Evolutionary conservation across 2,113 vertebrate species (phyloP).

Genomic region (Albula glossodonta): DNA sequence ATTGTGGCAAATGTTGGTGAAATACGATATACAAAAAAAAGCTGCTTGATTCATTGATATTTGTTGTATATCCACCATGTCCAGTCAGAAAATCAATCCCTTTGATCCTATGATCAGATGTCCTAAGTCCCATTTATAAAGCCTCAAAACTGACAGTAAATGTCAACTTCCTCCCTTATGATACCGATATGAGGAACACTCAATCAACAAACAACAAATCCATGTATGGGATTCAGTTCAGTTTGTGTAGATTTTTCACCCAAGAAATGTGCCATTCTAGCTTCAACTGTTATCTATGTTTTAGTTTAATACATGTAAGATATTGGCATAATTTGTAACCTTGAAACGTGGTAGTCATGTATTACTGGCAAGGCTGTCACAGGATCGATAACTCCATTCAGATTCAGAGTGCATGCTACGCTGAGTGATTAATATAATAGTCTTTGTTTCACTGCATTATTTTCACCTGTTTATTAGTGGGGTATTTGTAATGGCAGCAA

Average conservation of each 20-base stretch:
- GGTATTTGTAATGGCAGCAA: not conserved
- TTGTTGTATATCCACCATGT: not conserved
- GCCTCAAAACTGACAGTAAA: constrained; percentile 47
- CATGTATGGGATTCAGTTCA: not conserved
- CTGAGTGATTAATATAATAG: not conserved
- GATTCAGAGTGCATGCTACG: not conserved
- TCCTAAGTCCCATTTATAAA: constrained; percentile 39
- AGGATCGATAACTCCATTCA: not conserved
- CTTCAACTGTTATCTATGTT: not conserved
- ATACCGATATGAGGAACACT: not conserved
- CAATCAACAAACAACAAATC: too few species aligned
- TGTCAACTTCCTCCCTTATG: constrained; percentile 7
- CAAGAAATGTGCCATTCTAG: not conserved
- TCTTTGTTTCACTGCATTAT: not conserved
- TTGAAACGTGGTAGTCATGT: not conserved
- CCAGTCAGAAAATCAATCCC: constrained; percentile 29
- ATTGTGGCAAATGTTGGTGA: too few species aligned
- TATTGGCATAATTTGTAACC: not conserved
- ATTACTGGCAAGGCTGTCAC: not conserved
- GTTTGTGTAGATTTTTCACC: not conserved
- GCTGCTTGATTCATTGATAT: too few species aligned
- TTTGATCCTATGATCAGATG: constrained; percentile 15
- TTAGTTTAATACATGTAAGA: not conserved
- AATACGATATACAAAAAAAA: too few species aligned
- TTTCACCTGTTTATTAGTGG: not conserved